Percentiles rank a stretch among this genome's conserved stretches.
Evolutionary conservation across 2,888 invertebrate genomes (phyloP).

Genomic region (Agrochola circellaris): DNA sequence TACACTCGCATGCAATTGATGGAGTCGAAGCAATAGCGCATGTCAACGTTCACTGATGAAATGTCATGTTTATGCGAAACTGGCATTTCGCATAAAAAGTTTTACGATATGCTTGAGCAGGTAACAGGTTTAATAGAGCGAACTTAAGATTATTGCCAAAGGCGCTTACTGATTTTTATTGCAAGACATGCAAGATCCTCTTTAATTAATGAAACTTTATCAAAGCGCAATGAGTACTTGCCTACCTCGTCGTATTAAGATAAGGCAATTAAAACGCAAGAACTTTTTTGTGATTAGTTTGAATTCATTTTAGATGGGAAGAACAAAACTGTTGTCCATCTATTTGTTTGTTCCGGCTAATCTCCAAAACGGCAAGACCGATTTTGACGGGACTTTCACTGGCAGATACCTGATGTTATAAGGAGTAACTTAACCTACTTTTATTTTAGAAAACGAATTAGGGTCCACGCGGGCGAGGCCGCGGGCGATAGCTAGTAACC

Average conservation of each 20-base stretch:
- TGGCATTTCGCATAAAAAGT: slow-evolving; percentile 49
- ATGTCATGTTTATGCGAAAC: slow-evolving; percentile 52
- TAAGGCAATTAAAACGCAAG: slow-evolving; percentile 7
- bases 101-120: slow-evolving; percentile 44
- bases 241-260: not conserved
- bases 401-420: no score
- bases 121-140: slow-evolving; percentile 50
- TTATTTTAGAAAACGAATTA: no score
- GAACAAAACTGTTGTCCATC: no score
- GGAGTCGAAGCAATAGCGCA: slow-evolving; percentile 51
- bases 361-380: no score
- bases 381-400: no score
- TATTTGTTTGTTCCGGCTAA: no score
- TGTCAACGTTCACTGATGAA: slow-evolving; percentile 51
- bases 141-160: slow-evolving; percentile 52
- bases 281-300: not conserved
- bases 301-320: not conserved
- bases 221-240: not conserved
- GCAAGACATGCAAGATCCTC: slow-evolving; percentile 18
- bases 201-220: slow-evolving; percentile 33
- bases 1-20: slow-evolving; percentile 50
- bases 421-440: no score
- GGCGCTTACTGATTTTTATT: slow-evolving; percentile 38
- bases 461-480: no score
- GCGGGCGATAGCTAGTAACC: no score